A percentile compares a stretch with the other conserved stretches of the same genome.
These are phyloP conservation scores for Drosophila meridionalis DNA, from an alignment of 2,888 invertebrate genomes.

Conservation along the genomic window DNA sequence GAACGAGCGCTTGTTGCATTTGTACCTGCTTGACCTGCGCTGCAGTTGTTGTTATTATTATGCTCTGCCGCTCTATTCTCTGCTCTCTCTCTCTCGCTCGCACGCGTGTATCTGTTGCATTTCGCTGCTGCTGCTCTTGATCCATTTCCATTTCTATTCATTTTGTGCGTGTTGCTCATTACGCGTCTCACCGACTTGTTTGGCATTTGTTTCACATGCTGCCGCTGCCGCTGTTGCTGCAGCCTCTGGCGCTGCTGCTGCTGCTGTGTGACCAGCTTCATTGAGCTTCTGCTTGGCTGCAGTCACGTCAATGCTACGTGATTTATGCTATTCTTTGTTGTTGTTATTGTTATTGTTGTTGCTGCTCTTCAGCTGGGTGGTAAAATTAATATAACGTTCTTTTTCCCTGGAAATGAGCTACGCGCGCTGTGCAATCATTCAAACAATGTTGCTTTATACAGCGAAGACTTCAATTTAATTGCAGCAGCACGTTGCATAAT, in stretches of 20 bases:
- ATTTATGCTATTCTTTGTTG: conserved; percentile 44
- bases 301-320: conserved; percentile 72
- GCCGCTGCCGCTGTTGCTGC: conserved; percentile 12
- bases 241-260: neutral
- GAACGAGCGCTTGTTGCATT: conserved; percentile 75
- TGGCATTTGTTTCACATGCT: conserved; percentile 54
- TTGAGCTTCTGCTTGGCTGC: conserved; percentile 73
- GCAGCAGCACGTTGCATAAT: conserved; percentile 62
- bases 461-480: conserved; percentile 61
- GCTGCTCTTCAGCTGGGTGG: conserved; percentile 50
- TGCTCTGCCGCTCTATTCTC: conserved; percentile 10
- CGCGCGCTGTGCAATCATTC: conserved; percentile 54
- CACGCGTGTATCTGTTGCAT: conserved; percentile 62
- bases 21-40: conserved; percentile 78
- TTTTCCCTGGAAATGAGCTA: conserved; percentile 63
- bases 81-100: neutral
- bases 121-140: conserved; percentile 69
- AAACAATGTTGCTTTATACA: conserved; percentile 51
- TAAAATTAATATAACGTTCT: conserved; percentile 74
- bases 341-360: neutral
- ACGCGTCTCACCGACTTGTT: conserved; percentile 44
- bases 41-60: conserved; percentile 31
- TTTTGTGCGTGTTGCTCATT: conserved; percentile 77
- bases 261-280: conserved; percentile 62
- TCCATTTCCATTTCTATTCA: conserved; percentile 77